Evolutionary conservation across 1,140 invertebrate genomes (phyloP), one percentile per base, ranked within the genome.

Genomic region (Ooceraea biroi): DNA sequence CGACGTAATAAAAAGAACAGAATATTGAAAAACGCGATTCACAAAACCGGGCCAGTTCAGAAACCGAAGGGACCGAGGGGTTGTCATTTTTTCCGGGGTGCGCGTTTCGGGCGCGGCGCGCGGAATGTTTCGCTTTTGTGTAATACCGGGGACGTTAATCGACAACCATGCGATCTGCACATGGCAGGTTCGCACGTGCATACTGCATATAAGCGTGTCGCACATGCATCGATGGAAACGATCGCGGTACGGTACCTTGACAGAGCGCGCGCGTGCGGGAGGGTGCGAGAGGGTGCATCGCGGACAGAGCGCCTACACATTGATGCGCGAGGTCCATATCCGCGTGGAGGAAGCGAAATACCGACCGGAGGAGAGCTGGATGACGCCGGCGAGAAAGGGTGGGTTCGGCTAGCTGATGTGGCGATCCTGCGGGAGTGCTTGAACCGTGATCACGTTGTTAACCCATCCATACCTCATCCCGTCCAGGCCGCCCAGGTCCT

Each of bases 371-470:
- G 48, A 74, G 69, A 72, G 68, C 52, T 80, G 76, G 61, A 78
- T 68, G 11, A 27, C n/a, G 36, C 48, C 57, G 44, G 27, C 17
- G 71, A 80, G 74, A 82, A 77, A 78, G 83, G 84, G 76, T 77
- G 77, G 22, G 44, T 72, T 36, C 63, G 84, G 44, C 66, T 69
- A 83, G 89, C 77, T 87, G 88, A 90, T 88, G 86, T 66, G 89
- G 84, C 76, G 90, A 91, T 92, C 91, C 91, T 90, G 85, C 61
- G 90, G 91, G 91, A 91, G 91, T 91, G 85, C 89, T 92, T 89
- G 90, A 91, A 90, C 89, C 88, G 85, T 90, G 91, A 91, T 92
- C 90, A 88, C 90, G 88, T 91, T 92, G 90, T 92, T 92, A 91
- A 91, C 88, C 85, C 86, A 87, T 65, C 78, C 69, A 73, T 74